These are phyloP conservation scores for Romanogobio albipinnatus DNA, from an alignment of 2,113 vertebrate species.

Conservation along the genomic window DNA sequence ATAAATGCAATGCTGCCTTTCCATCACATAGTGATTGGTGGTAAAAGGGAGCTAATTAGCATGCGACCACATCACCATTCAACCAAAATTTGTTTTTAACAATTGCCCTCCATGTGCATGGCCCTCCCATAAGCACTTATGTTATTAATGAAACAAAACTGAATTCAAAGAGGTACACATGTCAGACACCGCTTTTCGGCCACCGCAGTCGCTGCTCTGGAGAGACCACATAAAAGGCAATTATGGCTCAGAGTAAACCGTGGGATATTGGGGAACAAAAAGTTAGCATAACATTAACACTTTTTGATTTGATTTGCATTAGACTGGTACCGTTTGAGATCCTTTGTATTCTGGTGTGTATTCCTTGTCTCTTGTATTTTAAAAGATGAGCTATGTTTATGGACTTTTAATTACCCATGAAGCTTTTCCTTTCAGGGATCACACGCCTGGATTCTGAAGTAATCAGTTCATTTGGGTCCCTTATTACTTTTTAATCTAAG, in stretches of 20 bases:
- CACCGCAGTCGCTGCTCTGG: conserved; percentile 43
- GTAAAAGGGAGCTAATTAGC: conserved; percentile 67
- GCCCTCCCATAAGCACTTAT: conserved; percentile 56
- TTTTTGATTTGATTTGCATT: conserved; percentile 35
- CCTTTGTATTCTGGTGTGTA: conserved; percentile 25
- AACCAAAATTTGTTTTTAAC: conserved; percentile 55
- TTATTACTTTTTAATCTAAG: conserved; percentile 32
- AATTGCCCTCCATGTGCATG: conserved; percentile 41
- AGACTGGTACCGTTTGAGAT: not conserved
- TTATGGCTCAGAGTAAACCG: conserved; percentile 27
- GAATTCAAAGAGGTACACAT: conserved; percentile 61
- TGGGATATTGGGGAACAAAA: conserved; percentile 33
- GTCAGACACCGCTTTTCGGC: conserved; percentile 46
- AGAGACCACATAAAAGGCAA: conserved; percentile 51
- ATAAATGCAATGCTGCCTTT: conserved; percentile 68
- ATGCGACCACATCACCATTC: conserved; percentile 53
- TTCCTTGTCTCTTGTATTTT: conserved; percentile 22
- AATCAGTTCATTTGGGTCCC: conserved; percentile 35
- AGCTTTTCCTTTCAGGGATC: conserved; percentile 28
- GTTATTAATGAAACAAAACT: conserved; percentile 65
- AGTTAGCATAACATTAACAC: conserved; percentile 30
- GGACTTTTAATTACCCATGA: conserved; percentile 37
- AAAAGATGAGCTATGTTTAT: conserved; percentile 31
- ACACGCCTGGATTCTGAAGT: not conserved
- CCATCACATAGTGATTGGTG: conserved; percentile 61